Base-by-base conservation (phyloP, 2,888 invertebrate genomes). In the Brachynemurus nebulosus region DNA sequence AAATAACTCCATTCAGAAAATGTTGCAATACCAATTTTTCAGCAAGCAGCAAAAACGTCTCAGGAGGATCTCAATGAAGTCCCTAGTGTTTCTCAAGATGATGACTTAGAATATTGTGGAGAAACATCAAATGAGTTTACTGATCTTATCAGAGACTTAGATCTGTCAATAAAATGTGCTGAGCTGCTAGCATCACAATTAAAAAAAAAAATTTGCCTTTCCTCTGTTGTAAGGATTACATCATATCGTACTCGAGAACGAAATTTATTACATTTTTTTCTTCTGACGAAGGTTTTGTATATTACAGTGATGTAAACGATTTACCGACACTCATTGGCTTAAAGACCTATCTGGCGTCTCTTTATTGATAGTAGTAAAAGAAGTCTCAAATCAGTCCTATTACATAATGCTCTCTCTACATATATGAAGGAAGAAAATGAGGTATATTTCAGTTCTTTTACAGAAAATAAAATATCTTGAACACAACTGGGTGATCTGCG, bases 381-480 rank as follows among this genome's bases (percentile, higher is more conserved):
- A 43, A 55, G 55, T 46, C 46, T 57, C 1, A 55, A 57, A 51
- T 51, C 50, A 17, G 50, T 56, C n/a, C 46, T 56, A 6, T 40
- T 55, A 4, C 54, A 57, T 33, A 54, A 51, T 27, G 56, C 47
- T 12, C 54, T 59, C 44, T 54, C 55, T 5, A 45, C 47, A 5
- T 19, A 45, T 17, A 9, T 55, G 33, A 54, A 55, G 48, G 56
- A 57, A 46, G 37, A 35, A 2, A 52, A 54, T 21, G 47, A 50
- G 18, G 48, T 12, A n/a, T n/a, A 23, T 40, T 2, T n/a, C 11
- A 20, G 14, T 40, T 7, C 3, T 40, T n/a, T 4, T 40, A 3
- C 3, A 40, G n/a, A 3, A 2, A 6, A 5, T 40, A 23, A 40
- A 21, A 12, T 40, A 18, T 40, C 2, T 2, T 2, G 40, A 40